Base-by-base conservation (phyloP, 2,113 vertebrate genomes). In the Plotosus lineatus region DNA sequence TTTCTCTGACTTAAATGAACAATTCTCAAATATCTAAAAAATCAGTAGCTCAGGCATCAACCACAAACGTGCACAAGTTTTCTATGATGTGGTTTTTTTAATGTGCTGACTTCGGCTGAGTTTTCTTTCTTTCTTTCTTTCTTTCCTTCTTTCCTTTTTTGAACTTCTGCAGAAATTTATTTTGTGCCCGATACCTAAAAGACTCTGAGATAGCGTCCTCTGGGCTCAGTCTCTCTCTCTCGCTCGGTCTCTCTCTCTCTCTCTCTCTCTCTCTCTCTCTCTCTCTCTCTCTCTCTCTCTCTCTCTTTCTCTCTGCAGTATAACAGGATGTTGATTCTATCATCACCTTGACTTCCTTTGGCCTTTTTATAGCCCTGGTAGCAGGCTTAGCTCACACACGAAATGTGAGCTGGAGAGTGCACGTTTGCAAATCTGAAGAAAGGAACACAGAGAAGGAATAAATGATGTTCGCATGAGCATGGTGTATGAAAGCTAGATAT, bases 241-340 rank as follows among this genome's bases (percentile, higher is more conserved):
- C 81, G 53, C 65, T 75, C 51, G 63, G 60, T 75, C 51, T 44
- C 38, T 71, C 78, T 60, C 31, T 50, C 56, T 78, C 61, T 76
- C 89, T 88, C 83, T 56, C 38, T 53, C 80, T 55, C 61, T 71
- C 55, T 75, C 69, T 75, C 55, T 36, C 38, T 77, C 78, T 61
- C 42, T 51, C 60, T 72, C 48, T 66, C 89, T 88, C 83, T 53
- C 46, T 60, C 80, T 56, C 58, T 69, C 68, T 55, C 26, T 61
- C 44, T 72, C 38, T 77, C 87, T 88, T 81, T 65, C 26, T 66
- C 82, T 44, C 60, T 3, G 17, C 46, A 71, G 44, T 75, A 1
- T 56, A 83, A 82, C 83, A 87, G 90, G 78, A 89, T 87, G 85
- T 87, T 73, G 50, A 50, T 73, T 58, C 77, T 44, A 83, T 75